Base-by-base conservation (phyloP, 1,140 invertebrate genomes). In the Drosophila nigrodunni region DNA sequence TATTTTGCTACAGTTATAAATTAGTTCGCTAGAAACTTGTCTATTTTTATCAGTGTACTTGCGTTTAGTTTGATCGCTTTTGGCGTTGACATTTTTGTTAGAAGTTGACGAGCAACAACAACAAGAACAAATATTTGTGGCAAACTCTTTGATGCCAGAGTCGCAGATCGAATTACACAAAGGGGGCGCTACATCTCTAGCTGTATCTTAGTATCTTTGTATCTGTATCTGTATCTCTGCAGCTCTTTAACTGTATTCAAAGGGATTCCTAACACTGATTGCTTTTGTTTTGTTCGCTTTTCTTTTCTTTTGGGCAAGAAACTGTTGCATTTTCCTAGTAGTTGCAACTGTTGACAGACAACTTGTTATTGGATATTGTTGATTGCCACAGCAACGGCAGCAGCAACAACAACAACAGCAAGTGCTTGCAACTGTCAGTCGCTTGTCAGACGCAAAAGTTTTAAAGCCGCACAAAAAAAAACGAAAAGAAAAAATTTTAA, bases 21-120 rank as follows among this genome's bases (percentile, higher is more conserved):
- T 5, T 3, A 30, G 4, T 30, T 30, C 6, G 0, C 6, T 30
- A 5, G 25, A 4, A 30, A 30, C 25, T 30, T 30, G 25, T 30
- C 6, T 30, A 30, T 30, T 30, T 30, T 30, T 3, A 30, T 5
- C 25, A 30, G 25, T 30, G 25, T 30, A 30, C 39, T 10, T 30
- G 9, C 21, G 34, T 49, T 62, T 10, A 52, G 47, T 37, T 50
- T 54, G 37, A 72, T 69, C 47, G 57, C 65, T 61, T 52, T 64
- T 68, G 65, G 47, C 76, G 82, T 87, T 86, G 82, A 86, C 75
- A 87, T 78, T 74, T 74, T 74, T 73, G 57, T 77, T 57, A 74
- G 64, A 60, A 57, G 54, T 57, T 57, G 47, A 57, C n/a, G 34
- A 34, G 25, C 54, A 21, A 13, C 9, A 57, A 9, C 13, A 18